A percentile compares a stretch with the other conserved stretches of the same genome.
These are phyloP conservation scores for Sigmodon hispidus DNA, from an alignment of 2,113 vertebrate species.

Conservation along the genomic window DNA sequence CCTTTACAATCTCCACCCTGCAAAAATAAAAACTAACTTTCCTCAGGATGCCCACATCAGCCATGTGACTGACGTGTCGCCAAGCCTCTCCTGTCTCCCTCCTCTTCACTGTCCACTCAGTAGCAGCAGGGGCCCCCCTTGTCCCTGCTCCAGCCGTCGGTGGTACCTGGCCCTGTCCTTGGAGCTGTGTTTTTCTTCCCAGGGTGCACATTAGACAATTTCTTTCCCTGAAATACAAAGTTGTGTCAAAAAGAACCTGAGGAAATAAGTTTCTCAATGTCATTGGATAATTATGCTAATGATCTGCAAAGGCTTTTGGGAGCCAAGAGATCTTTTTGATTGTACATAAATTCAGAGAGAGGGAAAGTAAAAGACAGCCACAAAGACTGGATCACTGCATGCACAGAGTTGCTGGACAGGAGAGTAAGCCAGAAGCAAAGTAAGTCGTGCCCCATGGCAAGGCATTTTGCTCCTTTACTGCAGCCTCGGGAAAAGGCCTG, in stretches of 20 bases:
- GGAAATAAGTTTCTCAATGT: background rate
- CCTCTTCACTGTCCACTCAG: background rate
- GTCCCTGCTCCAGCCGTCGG: background rate
- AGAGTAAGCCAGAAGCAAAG: background rate
- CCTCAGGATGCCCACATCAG: background rate
- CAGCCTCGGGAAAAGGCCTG: background rate
- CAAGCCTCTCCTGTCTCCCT: background rate
- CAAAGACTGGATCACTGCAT: background rate
- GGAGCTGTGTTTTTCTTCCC: background rate
- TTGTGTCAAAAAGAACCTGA: background rate
- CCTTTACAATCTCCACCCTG: background rate
- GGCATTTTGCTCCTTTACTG: background rate
- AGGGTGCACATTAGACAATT: background rate
- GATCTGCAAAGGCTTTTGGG: background rate
- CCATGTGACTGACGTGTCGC: background rate
- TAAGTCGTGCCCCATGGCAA: too few species aligned
- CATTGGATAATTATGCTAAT: background rate
- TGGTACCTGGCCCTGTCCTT: background rate
- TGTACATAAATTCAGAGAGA: background rate
- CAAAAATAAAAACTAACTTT: background rate
- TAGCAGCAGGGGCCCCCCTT: background rate
- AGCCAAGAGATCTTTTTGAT: slow-evolving; percentile 2
- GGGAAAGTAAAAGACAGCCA: background rate
- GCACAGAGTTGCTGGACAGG: background rate
- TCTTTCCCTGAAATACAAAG: background rate